A percentile compares a stretch with the other conserved stretches of the same genome.
Evolutionary conservation across 2,888 invertebrate genomes (phyloP).

Genomic region (Athrips mouffetella): DNA sequence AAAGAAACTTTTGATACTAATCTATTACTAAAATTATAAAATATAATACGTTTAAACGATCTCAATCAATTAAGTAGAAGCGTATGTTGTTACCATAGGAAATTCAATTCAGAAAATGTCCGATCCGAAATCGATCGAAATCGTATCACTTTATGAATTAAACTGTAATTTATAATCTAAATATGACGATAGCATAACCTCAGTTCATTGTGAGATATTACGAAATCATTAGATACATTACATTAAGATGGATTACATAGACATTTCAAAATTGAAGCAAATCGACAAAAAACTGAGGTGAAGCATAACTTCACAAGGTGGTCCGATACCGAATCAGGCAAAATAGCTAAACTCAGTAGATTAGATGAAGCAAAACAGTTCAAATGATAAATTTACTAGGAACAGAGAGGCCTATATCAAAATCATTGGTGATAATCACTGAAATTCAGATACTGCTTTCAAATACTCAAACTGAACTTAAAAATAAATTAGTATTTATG

Average conservation of each 20-base stretch:
- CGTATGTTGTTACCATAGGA: constrained; percentile 65
- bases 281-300: constrained; percentile 54
- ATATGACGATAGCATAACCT: constrained; percentile 47
- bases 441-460: constrained; percentile 63
- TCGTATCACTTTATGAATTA: constrained; percentile 39
- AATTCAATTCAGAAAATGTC: constrained; percentile 45
- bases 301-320: constrained; percentile 38
- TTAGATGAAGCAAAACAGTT: constrained; percentile 56
- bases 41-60: constrained; percentile 74
- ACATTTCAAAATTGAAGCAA: constrained; percentile 20
- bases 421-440: constrained; percentile 76
- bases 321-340: constrained; percentile 15
- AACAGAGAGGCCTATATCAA: constrained; percentile 68
- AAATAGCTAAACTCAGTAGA: constrained; percentile 50
- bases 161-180: constrained; percentile 45
- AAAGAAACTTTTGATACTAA: constrained; percentile 63
- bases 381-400: constrained; percentile 59
- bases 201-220: constrained; percentile 50
- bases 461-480: constrained; percentile 16
- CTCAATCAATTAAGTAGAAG: constrained; percentile 73
- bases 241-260: constrained; percentile 24
- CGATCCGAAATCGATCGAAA: background rate
- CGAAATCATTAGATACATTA: constrained; percentile 18
- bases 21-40: constrained; percentile 70
- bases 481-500: background rate